phyloP scores from a whole-genome alignment of 1,140 invertebrate species.

The Papilio polyxenes region DNA sequence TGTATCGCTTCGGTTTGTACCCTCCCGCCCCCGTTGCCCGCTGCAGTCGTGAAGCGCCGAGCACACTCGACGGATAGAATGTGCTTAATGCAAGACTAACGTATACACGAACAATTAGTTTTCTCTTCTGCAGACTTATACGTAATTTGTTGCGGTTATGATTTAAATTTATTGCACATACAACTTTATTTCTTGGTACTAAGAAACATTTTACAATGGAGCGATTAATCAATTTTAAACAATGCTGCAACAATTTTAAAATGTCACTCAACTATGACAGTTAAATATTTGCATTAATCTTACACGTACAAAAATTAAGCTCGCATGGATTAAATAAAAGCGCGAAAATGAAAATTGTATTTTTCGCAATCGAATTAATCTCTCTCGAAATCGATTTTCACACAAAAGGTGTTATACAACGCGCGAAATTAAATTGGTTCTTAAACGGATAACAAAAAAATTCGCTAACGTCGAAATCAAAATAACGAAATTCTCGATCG shows the following conservation, averaged over 20 bases:
- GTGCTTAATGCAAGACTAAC: conserved; percentile 32
- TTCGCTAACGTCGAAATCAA: conserved; percentile 15
- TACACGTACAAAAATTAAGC: conserved; percentile 1
- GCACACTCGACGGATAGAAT: conserved; percentile 34
- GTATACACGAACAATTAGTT: conserved; percentile 34
- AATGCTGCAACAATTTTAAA: not conserved
- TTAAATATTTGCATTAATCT: not conserved
- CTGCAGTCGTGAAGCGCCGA: conserved; percentile 7
- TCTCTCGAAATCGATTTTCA: conserved; percentile 19
- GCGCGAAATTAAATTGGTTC: conserved; percentile 25
- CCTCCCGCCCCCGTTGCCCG: not conserved
- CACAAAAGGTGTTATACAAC: conserved; percentile 21
- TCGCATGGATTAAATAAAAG: not conserved
- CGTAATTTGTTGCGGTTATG: conserved; percentile 23
- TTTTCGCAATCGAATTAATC: conserved; percentile 12
- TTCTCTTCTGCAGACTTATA: conserved; percentile 27
- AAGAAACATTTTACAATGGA: not conserved
- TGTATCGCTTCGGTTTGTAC: conserved; percentile 26
- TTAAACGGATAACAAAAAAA: conserved; percentile 19
- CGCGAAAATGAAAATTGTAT: conserved; percentile 18
- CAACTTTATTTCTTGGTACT: not conserved
- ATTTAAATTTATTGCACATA: not conserved
- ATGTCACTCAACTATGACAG: conserved; percentile 10
- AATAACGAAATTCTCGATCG: conserved; percentile 29
- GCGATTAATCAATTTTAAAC: not conserved